Evolutionary conservation across 2,888 invertebrate genomes (phyloP).

Genomic region (Keiferia lycopersicella): DNA sequence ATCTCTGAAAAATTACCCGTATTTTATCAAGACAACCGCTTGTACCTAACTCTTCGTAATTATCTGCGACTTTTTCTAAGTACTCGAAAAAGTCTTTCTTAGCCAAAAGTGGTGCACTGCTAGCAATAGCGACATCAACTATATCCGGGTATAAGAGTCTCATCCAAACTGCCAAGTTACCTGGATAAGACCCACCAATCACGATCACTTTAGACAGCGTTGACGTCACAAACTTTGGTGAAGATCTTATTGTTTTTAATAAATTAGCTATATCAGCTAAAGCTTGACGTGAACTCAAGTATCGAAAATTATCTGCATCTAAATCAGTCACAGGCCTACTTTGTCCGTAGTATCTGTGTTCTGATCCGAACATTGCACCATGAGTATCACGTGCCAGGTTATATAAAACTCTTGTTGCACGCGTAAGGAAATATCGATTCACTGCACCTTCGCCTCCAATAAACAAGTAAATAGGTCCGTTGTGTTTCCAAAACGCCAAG

Average conservation of each 20-base stretch:
- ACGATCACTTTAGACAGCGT: slow-evolving; percentile 34
- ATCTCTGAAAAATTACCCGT: not conserved
- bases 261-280: slow-evolving; percentile 25
- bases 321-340: not conserved
- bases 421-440: not conserved
- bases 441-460: slow-evolving; percentile 19
- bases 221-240: slow-evolving; percentile 12
- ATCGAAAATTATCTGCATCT: slow-evolving; percentile 12
- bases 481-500: slow-evolving; percentile 6
- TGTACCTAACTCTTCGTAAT: not conserved
- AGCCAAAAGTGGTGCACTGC: slow-evolving; percentile 61
- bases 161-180: slow-evolving; percentile 71
- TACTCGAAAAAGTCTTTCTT: slow-evolving; percentile 30
- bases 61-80: slow-evolving; percentile 14
- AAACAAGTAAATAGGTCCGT: slow-evolving; percentile 24
- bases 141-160: slow-evolving; percentile 68
- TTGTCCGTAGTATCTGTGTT: slow-evolving; percentile 30
- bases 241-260: slow-evolving; percentile 27
- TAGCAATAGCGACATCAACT: slow-evolving; percentile 66
- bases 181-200: slow-evolving; percentile 65
- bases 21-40: not conserved
- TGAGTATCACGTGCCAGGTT: slow-evolving; percentile 21
- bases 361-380: slow-evolving; percentile 26
- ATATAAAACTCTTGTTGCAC: not conserved
- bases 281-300: slow-evolving; percentile 22